Percentiles rank a stretch among this genome's conserved stretches.
phyloP scores from a whole-genome alignment of 2,888 invertebrate genomes.

The Lutraria lutraria region DNA sequence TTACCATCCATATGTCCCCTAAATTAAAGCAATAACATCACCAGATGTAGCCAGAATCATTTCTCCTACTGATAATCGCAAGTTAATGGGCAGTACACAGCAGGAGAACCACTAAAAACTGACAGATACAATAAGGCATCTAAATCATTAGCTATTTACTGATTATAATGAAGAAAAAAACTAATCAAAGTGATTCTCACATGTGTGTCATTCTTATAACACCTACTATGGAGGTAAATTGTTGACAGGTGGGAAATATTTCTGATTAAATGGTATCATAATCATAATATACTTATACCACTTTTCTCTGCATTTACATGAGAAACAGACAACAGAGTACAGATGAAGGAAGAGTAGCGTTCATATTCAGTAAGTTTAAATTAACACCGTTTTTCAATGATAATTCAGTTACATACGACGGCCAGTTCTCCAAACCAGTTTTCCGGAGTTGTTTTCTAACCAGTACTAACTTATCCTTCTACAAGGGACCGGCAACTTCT shows the following conservation, averaged over 20 bases:
- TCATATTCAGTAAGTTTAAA: no score
- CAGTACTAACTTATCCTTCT: no score
- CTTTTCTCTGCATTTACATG: no score
- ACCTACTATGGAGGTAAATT: not conserved
- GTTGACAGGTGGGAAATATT: not conserved
- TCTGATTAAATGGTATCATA: not conserved
- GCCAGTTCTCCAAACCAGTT: no score
- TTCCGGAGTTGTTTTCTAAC: no score
- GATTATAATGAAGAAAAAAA: not conserved
- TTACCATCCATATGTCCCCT: conserved; percentile 9
- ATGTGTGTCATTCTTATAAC: conserved; percentile 10
- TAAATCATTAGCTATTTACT: conserved; percentile 6
- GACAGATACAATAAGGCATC: conserved; percentile 15
- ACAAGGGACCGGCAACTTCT: no score
- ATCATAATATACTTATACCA: no score
- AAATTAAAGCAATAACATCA: conserved; percentile 16
- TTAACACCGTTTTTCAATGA: no score
- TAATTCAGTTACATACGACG: no score
- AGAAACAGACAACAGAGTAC: no score
- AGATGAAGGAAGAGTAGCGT: no score
- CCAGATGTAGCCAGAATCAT: conserved; percentile 3
- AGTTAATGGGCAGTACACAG: not conserved
- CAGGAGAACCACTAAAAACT: not conserved
- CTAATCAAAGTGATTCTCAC: not conserved
- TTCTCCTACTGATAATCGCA: not conserved